phyloP scores from a whole-genome alignment of 2,113 vertebrate species.

The Australoheros scitulus region DNA sequence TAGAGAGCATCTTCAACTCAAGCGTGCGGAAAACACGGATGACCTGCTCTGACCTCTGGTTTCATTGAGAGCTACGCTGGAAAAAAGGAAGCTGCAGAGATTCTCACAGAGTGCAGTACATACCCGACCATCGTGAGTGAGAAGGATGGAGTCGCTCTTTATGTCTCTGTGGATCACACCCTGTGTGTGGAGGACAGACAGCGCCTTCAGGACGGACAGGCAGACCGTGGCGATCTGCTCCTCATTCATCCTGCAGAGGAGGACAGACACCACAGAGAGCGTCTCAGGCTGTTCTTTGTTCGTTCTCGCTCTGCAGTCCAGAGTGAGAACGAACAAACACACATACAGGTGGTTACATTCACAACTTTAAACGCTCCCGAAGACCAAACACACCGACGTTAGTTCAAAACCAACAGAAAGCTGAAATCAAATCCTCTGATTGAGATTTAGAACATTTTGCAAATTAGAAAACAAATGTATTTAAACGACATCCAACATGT shows the following conservation, averaged over 20 bases:
- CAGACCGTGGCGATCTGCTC: constrained; percentile 96
- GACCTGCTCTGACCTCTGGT: background rate
- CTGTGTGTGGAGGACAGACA: constrained; percentile 91
- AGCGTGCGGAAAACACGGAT: background rate
- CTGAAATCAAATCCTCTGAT: background rate
- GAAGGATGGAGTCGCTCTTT: constrained; percentile 98
- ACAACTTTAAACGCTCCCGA: background rate
- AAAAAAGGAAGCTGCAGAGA: background rate
- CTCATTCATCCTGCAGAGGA: constrained; percentile 88
- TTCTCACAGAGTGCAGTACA: constrained; percentile 17
- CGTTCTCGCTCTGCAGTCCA: background rate
- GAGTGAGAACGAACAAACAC: background rate
- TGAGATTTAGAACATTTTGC: background rate
- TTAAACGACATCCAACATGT: background rate
- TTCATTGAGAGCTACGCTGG: background rate
- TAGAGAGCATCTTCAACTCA: too few relatives aligned
- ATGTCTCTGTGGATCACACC: constrained; percentile 97
- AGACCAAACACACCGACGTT: background rate
- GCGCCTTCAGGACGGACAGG: constrained; percentile 88
- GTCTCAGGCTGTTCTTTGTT: background rate
- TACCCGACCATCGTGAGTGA: constrained; percentile 91
- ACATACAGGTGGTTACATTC: too few relatives aligned
- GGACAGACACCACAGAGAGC: background rate
- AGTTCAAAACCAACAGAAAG: background rate
- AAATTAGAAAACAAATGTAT: background rate